Percentiles rank a stretch among this genome's conserved stretches.
These are phyloP conservation scores for Alauda arvensis DNA, from an alignment of 2,797 vertebrate species.

Conservation along the genomic window DNA sequence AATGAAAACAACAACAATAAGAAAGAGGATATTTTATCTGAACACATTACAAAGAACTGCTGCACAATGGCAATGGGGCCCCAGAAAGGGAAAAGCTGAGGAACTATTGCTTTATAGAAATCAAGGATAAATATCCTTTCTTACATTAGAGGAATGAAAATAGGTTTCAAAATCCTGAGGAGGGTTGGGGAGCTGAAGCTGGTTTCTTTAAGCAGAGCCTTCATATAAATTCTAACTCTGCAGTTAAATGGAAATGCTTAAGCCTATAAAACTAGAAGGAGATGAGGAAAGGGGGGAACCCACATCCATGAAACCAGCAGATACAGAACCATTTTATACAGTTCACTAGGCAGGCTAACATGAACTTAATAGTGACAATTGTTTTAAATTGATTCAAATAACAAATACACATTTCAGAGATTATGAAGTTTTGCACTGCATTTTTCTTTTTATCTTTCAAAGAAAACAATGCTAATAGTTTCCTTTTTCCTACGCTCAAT, in stretches of 20 bases:
- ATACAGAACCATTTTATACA: conserved; percentile 61
- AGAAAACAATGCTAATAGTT: conserved; percentile 85
- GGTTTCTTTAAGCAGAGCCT: not conserved
- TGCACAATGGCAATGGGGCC: conserved; percentile 1
- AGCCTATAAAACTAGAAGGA: conserved; percentile 39
- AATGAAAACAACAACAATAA: not conserved
- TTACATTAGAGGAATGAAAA: not conserved
- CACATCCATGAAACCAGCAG: conserved; percentile 39
- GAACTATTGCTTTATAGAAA: conserved; percentile 41
- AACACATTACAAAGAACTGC: conserved; percentile 17
- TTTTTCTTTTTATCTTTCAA: conserved; percentile 81
- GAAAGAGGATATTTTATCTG: conserved; percentile 22
- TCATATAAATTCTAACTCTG: conserved; percentile 17
- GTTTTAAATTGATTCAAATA: conserved; percentile 73
- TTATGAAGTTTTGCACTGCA: conserved; percentile 77
- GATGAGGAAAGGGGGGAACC: not conserved
- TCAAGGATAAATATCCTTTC: conserved; percentile 15
- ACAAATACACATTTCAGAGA: conserved; percentile 76
- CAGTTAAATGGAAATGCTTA: conserved; percentile 37
- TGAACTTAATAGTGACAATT: conserved; percentile 68
- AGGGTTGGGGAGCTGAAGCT: not conserved
- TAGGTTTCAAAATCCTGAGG: conserved; percentile 3
- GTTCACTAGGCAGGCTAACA: conserved; percentile 58
- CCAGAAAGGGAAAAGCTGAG: conserved; percentile 36
- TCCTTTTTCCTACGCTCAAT: conserved; percentile 81